These are phyloP conservation scores for Synanthedon myopaeformis DNA, from an alignment of 2,888 invertebrate species.

Conservation along the genomic window DNA sequence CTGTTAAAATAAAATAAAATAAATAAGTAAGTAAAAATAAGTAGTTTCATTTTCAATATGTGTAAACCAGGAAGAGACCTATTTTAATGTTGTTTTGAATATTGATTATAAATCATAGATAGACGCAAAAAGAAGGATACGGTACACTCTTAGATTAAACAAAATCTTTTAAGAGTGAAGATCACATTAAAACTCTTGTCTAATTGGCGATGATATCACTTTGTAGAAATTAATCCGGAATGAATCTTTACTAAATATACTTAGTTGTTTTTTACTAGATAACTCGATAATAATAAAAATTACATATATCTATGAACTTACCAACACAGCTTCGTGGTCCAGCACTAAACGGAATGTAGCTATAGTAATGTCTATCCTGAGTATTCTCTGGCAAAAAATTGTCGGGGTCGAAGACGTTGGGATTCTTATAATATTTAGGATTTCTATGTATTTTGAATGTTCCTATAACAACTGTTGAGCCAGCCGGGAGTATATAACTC, in stretches of 20 bases:
- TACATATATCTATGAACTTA: conserved; percentile 27
- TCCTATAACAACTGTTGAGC: conserved; percentile 75
- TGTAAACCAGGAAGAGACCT: no score
- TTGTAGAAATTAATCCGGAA: no score
- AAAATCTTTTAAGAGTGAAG: not conserved
- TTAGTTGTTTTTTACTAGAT: no score
- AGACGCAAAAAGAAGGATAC: no score
- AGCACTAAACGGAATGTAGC: conserved; percentile 84
- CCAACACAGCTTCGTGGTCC: conserved; percentile 85
- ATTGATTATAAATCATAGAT: not conserved
- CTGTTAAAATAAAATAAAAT: conserved; percentile 28
- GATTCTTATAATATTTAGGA: conserved; percentile 75
- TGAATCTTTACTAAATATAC: no score
- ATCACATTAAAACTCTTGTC: no score
- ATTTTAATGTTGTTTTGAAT: no score
- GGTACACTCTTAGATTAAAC: no score
- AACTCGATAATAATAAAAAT: no score
- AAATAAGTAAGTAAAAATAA: no score
- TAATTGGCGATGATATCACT: no score
- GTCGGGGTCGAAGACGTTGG: conserved; percentile 80
- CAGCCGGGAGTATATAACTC: conserved; percentile 75
- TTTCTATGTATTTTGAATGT: conserved; percentile 78
- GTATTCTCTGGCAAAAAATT: conserved; percentile 83
- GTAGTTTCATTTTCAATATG: no score
- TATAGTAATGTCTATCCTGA: conserved; percentile 81